Base-by-base conservation (phyloP, 2,113 vertebrate genomes). In the Porphyrio hochstetteri region DNA sequence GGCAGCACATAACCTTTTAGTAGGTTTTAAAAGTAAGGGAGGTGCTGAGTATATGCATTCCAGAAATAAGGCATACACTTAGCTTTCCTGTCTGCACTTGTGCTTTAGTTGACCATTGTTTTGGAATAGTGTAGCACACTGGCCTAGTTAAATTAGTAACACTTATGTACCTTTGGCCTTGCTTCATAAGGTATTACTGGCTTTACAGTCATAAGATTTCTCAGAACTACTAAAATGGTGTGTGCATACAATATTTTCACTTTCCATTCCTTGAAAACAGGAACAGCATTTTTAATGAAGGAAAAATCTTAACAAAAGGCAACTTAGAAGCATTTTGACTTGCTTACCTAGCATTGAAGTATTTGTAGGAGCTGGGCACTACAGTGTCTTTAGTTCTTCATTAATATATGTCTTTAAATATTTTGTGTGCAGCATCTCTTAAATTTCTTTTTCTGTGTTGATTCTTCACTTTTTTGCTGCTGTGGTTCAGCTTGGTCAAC, bases 231-330 rank as follows among this genome's bases (percentile, higher is more conserved):
- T 63, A 6, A 78, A 48, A 46, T 84, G 15, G 10, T 68, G 11
- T 53, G 14, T 81, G 10, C 52, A 78, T 83, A 35, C 25, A 70
- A 3, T 82, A 57, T 86, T 90, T 91, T 76, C 44, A 78, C 46
- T 95, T 92, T 87, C 24, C 4, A 19, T 83, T 95, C 92, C 60
- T 81, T 86, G 52, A 40, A 92, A 96, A 75, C 15, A 38, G 67
- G 27, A 88, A 40, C n/a, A 69, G 10, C 4, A 5, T 55, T 61
- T 96, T 74, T 70, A 72, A 53, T 61, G 29, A 67, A 70, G 18
- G 42, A 59, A 68, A 46, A 65, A 21, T 29, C 4, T 46, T 64
- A 48, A 38, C 19, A 68, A 36, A 86, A 88, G 27, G 15, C 16
- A 40, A n/a, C 18, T 80, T 48, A 36, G 69, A 76, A 82, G 38